phyloP scores from a whole-genome alignment of 2,888 invertebrate genomes.

The Tetheella fluctuosa region DNA sequence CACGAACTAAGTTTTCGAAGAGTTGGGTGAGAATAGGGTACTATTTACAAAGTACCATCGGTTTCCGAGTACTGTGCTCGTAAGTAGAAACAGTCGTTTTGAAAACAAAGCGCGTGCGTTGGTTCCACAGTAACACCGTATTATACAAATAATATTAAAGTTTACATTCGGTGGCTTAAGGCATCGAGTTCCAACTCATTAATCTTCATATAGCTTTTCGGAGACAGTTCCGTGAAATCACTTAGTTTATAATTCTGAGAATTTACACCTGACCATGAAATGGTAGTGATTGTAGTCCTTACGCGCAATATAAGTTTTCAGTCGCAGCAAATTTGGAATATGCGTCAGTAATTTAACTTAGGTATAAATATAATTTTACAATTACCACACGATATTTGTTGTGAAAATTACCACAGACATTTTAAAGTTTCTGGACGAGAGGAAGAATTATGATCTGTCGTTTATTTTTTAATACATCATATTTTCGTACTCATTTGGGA shows the following conservation, averaged over 20 bases:
- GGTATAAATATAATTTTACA: no score
- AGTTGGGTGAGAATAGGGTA: slow-evolving; percentile 41
- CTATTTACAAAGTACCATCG: slow-evolving; percentile 57
- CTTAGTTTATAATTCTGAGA: slow-evolving; percentile 6
- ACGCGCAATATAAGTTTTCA: neutral
- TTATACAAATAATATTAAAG: slow-evolving; percentile 46
- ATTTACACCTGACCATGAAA: slow-evolving; percentile 8
- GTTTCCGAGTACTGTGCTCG: slow-evolving; percentile 56
- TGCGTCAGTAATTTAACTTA: neutral
- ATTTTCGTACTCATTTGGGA: neutral
- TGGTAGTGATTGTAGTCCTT: neutral
- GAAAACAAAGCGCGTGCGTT: slow-evolving; percentile 63
- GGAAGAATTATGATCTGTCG: neutral
- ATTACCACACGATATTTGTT: no score
- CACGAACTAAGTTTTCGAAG: slow-evolving; percentile 28
- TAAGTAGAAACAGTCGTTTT: slow-evolving; percentile 64
- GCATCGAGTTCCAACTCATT: slow-evolving; percentile 5
- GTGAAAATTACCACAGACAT: neutral
- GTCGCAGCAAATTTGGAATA: neutral
- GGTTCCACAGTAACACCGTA: slow-evolving; percentile 51
- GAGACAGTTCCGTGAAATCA: neutral
- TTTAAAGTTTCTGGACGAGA: neutral
- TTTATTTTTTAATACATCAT: neutral
- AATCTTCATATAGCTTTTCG: slow-evolving; percentile 4
- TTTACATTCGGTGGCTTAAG: slow-evolving; percentile 29